Evolutionary conservation across 2,797 vertebrate species (phyloP).

Genomic region (Amphiprion clarkii): DNA sequence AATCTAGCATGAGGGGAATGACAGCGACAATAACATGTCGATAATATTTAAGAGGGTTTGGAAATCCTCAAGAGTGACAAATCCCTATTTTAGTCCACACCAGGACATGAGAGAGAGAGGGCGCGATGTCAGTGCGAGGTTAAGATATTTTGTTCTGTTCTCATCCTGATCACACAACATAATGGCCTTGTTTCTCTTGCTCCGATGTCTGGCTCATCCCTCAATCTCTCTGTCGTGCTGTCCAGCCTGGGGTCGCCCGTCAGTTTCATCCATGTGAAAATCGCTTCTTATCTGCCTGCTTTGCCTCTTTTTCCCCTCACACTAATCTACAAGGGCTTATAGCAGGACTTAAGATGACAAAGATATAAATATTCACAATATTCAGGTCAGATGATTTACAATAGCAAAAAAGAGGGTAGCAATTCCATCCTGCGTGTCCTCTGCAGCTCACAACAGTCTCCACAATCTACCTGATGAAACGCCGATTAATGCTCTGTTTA

Average conservation of each 20-base stretch:
- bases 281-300: constrained; percentile 65
- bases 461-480: background rate
- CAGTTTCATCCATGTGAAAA: constrained; percentile 61
- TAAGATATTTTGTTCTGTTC: constrained; percentile 55
- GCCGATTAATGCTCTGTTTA: background rate
- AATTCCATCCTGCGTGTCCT: constrained; percentile 35
- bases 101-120: constrained; percentile 43
- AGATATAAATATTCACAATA: constrained; percentile 65
- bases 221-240: constrained; percentile 63
- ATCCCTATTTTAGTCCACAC: constrained; percentile 69
- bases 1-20: constrained; percentile 55
- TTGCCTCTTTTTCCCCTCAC: constrained; percentile 53
- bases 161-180: constrained; percentile 64
- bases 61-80: constrained; percentile 75
- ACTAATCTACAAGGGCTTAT: constrained; percentile 69
- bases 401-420: constrained; percentile 44
- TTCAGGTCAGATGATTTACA: constrained; percentile 62
- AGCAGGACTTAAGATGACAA: constrained; percentile 63
- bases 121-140: constrained; percentile 27
- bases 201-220: constrained; percentile 71
- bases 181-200: constrained; percentile 67
- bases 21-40: constrained; percentile 71
- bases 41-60: constrained; percentile 78
- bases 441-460: background rate
- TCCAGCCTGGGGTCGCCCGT: constrained; percentile 17